phyloP scores from a whole-genome alignment of 2,888 invertebrate species.

The Zelleria hepariella region DNA sequence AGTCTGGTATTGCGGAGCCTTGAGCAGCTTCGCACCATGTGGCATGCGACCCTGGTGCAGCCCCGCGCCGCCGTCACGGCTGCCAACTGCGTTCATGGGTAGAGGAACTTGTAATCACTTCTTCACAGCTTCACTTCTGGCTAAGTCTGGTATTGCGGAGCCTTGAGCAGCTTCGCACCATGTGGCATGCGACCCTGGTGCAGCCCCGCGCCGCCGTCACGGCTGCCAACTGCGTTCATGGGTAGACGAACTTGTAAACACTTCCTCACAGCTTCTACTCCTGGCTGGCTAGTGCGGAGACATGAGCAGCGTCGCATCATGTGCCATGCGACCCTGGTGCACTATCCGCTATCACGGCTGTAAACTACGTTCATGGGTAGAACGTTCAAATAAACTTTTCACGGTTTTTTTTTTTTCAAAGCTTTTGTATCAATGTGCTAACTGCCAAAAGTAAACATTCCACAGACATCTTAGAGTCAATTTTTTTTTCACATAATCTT shows the following conservation, averaged over 20 bases:
- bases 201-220: conserved; percentile 53
- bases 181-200: conserved; percentile 54
- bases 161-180: conserved; percentile 33
- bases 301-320: conserved; percentile 37
- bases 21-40: conserved; percentile 39
- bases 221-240: conserved; percentile 48
- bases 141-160: conserved; percentile 41
- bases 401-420: conserved; percentile 52
- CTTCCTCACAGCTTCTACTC: conserved; percentile 42
- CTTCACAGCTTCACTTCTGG: conserved; percentile 51
- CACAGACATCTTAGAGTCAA: neutral
- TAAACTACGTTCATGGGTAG: conserved; percentile 50
- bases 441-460: neutral
- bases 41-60: conserved; percentile 54
- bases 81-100: conserved; percentile 54
- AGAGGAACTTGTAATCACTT: conserved; percentile 21
- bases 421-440: no score
- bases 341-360: conserved; percentile 50
- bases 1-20: conserved; percentile 40
- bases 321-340: conserved; percentile 54
- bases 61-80: conserved; percentile 49
- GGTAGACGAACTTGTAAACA: conserved; percentile 32
- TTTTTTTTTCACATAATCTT: no score
- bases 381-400: conserved; percentile 29
- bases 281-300: conserved; percentile 46